Percentiles rank a stretch among this genome's conserved stretches.
phyloP scores from a whole-genome alignment of 2,113 vertebrate species.

The Sorex fumeus region DNA sequence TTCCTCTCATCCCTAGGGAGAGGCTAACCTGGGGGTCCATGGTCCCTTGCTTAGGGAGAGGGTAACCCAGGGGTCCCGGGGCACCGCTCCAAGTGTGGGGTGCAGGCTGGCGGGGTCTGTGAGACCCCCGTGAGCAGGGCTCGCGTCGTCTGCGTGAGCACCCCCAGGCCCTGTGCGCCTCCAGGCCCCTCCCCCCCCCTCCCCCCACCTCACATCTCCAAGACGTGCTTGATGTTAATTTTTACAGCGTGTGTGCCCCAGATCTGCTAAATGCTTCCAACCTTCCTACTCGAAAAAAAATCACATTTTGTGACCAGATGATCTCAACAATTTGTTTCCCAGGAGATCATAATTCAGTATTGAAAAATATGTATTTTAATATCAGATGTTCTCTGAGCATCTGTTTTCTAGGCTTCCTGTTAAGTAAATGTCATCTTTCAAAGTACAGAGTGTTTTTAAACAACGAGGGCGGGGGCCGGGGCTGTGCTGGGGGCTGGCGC shows the following conservation, averaged over 20 bases:
- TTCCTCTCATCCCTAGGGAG: too few relatives aligned
- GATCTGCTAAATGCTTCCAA: conserved; percentile 80
- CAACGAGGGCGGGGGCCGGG: conserved; percentile 82
- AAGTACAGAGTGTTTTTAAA: conserved; percentile 86
- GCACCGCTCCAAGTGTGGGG: too few relatives aligned
- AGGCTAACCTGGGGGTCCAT: too few relatives aligned
- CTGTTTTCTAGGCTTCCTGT: conserved; percentile 86
- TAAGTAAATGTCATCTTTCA: conserved; percentile 86
- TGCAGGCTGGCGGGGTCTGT: too few relatives aligned
- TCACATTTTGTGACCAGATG: conserved; percentile 89
- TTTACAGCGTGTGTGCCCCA: conserved; percentile 69
- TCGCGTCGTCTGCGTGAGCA: too few relatives aligned
- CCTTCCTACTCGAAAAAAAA: conserved; percentile 79
- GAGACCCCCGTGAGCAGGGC: too few relatives aligned
- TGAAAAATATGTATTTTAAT: conserved; percentile 84
- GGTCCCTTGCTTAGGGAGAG: too few relatives aligned
- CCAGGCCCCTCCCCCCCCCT: too few relatives aligned
- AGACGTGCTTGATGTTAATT: conserved; percentile 76
- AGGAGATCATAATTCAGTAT: conserved; percentile 81
- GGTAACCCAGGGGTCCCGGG: too few relatives aligned
- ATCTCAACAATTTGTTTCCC: conserved; percentile 83
- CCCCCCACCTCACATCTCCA: too few relatives aligned
- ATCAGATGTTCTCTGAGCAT: conserved; percentile 87
- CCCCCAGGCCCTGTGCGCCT: too few relatives aligned
- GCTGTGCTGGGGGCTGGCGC: conserved; percentile 56